Evolutionary conservation across 1,140 invertebrate genomes (phyloP).

Genomic region (Branchinecta lynchi): DNA sequence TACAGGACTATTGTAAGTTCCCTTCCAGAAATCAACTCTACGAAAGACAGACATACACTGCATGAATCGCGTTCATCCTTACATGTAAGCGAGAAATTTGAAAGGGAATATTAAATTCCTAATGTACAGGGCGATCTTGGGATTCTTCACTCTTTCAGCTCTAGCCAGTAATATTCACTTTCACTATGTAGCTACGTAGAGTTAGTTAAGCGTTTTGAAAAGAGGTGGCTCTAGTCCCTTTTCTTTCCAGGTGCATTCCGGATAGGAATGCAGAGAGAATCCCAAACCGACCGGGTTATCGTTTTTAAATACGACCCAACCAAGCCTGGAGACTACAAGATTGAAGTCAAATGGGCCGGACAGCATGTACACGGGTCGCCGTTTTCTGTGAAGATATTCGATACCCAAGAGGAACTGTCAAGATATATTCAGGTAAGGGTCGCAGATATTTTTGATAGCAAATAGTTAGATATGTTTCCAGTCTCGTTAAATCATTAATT

Average conservation of each 20-base stretch:
- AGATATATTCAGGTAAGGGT: slow-evolving; percentile 34
- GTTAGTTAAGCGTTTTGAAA: too few relatives aligned
- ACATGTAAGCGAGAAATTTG: too few relatives aligned
- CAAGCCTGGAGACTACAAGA: slow-evolving; percentile 93
- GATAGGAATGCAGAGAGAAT: slow-evolving; percentile 99
- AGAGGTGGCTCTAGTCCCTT: background rate
- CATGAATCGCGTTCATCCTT: too few relatives aligned
- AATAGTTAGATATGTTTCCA: background rate
- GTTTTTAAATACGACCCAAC: slow-evolving; percentile 92
- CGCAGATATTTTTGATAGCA: slow-evolving; percentile 7
- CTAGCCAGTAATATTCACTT: too few relatives aligned
- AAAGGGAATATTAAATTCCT: too few relatives aligned
- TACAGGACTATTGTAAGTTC: too few relatives aligned
- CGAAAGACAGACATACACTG: too few relatives aligned
- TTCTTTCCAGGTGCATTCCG: slow-evolving; percentile 64
- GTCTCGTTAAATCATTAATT: background rate
- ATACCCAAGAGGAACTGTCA: slow-evolving; percentile 86
- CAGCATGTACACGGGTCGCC: slow-evolving; percentile 93
- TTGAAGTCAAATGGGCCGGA: slow-evolving; percentile 96
- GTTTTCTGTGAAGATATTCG: slow-evolving; percentile 97
- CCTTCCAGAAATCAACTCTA: too few relatives aligned
- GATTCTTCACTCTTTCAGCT: too few relatives aligned
- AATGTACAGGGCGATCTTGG: too few relatives aligned
- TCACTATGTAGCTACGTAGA: too few relatives aligned
- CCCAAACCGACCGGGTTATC: slow-evolving; percentile 93